Percentiles rank a stretch among this genome's conserved stretches.
Evolutionary conservation across 2,888 invertebrate genomes (phyloP).

Genomic region (Polietes domitor): DNA sequence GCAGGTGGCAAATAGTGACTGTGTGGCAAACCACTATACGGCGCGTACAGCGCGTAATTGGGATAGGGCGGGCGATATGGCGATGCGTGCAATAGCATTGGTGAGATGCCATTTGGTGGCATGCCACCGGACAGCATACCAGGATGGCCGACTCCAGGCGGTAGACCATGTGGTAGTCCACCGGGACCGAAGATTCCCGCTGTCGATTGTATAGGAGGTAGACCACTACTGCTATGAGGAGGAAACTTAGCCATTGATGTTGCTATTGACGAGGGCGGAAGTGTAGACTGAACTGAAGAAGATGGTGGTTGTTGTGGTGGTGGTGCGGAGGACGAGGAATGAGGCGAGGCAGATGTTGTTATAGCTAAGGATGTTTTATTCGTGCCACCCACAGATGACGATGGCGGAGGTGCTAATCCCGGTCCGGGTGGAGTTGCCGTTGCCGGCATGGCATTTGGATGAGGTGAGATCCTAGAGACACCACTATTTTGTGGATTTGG

Average conservation of each 20-base stretch:
- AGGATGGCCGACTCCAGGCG: constrained; percentile 71
- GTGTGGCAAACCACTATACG: constrained; percentile 89
- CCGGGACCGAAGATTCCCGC: constrained; percentile 69
- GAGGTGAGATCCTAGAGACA: constrained; percentile 67
- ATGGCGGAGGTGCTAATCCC: constrained; percentile 50
- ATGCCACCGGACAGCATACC: constrained; percentile 74
- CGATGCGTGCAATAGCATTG: constrained; percentile 77
- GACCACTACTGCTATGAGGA: constrained; percentile 68
- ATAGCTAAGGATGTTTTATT: constrained; percentile 64
- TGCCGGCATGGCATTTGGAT: constrained; percentile 60
- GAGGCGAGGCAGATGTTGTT: constrained; percentile 63
- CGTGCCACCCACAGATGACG: constrained; percentile 56
- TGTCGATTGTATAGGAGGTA: constrained; percentile 80
- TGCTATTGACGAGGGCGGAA: constrained; percentile 51
- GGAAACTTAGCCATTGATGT: constrained; percentile 66
- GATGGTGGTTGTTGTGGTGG: constrained; percentile 43
- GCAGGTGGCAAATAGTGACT: constrained; percentile 87
- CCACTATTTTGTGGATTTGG: constrained; percentile 59
- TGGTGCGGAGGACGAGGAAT: constrained; percentile 47
- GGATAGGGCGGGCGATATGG: constrained; percentile 80
- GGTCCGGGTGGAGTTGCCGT: constrained; percentile 56
- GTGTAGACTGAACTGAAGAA: constrained; percentile 25
- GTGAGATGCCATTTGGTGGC: constrained; percentile 73
- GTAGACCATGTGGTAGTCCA: constrained; percentile 54
- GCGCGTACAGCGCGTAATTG: constrained; percentile 86